A percentile compares a stretch with the other conserved stretches of the same genome.
Evolutionary conservation across 2,113 vertebrate genomes (phyloP).

Genomic region (Spea bombifrons): DNA sequence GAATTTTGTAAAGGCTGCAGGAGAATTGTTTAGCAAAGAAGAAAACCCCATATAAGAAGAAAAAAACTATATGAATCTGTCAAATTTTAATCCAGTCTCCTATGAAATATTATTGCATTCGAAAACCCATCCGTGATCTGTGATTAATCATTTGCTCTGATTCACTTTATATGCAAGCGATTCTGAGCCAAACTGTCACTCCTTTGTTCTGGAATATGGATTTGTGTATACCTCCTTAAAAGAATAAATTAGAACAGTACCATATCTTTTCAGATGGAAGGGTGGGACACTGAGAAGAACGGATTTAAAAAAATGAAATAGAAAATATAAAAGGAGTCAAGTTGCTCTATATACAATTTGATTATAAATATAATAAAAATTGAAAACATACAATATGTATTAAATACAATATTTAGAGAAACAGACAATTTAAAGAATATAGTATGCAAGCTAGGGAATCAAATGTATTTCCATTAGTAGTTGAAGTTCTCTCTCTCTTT

Average conservation of each 20-base stretch:
- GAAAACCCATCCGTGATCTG: slow-evolving; percentile 55
- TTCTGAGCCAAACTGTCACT: slow-evolving; percentile 46
- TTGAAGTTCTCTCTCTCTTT: no score
- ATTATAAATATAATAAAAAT: no score
- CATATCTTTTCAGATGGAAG: slow-evolving; percentile 51
- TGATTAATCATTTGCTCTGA: slow-evolving; percentile 61
- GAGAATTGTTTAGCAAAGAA: slow-evolving; percentile 62
- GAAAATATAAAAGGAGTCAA: no score
- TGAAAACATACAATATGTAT: no score
- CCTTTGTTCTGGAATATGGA: slow-evolving; percentile 47
- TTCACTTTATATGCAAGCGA: slow-evolving; percentile 51
- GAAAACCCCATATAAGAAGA: slow-evolving; percentile 67
- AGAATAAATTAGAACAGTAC: slow-evolving; percentile 56
- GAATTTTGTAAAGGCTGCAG: slow-evolving; percentile 62
- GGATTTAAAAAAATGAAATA: no score
- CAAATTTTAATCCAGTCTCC: slow-evolving; percentile 66
- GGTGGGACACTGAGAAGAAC: no score
- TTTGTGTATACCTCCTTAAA: slow-evolving; percentile 51
- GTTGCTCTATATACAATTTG: no score
- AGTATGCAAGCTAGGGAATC: no score
- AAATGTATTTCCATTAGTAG: no score
- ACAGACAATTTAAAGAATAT: no score
- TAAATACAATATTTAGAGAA: no score
- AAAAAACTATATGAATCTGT: slow-evolving; percentile 59
- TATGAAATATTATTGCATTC: slow-evolving; percentile 63